Evolutionary conservation across 2,797 vertebrate species (phyloP), one percentile per base, ranked within the genome.

Genomic region (Rallus crepitans): DNA sequence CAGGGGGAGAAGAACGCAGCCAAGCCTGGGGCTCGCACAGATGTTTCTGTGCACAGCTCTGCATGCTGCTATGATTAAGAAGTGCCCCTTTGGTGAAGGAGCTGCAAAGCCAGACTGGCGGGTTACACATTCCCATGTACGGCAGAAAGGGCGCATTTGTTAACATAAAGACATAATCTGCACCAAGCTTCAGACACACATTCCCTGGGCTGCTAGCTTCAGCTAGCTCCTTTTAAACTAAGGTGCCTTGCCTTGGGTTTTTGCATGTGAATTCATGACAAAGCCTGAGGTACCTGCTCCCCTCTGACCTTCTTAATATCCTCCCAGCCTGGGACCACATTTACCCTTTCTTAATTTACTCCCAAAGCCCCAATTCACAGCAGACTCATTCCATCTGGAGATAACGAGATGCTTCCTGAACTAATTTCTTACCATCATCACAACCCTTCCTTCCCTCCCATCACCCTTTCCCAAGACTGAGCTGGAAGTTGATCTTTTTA

Each of bases 81-180:
- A 78, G 70, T 64, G 82, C 39, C 45, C 50, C 66, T 76, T 64
- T 33, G n/a, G 82, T 37, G 76, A 88, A 84, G 66, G 61, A 57
- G 56, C 57, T n/a, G 13, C 72, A 87, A 80, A 89, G 73, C 30
- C 56, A 71, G 52, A 56, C 48, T 53, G 47, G 33, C 12, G 69
- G 64, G 64, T 73, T 81, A 8, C 68, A 56, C 45, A 20, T 92
- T 84, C 64, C 72, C 78, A 68, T 63, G 53, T 55, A 88, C 0
- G 3, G 77, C 59, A 96, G 76, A 87, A 89, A 94, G 76, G 24
- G 16, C 27, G 37, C 57, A 60, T 93, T 95, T 86, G 66, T 84
- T 89, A 87, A 57, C 65, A n/a, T 17, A 60, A 76, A 88, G 79
- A 57, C 91, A 79, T 42, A 50, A 45, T 57, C 78, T 79, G 47